Conservation (phyloP, 2,888 invertebrate genomes). For the Calliscelio sp. region DNA sequence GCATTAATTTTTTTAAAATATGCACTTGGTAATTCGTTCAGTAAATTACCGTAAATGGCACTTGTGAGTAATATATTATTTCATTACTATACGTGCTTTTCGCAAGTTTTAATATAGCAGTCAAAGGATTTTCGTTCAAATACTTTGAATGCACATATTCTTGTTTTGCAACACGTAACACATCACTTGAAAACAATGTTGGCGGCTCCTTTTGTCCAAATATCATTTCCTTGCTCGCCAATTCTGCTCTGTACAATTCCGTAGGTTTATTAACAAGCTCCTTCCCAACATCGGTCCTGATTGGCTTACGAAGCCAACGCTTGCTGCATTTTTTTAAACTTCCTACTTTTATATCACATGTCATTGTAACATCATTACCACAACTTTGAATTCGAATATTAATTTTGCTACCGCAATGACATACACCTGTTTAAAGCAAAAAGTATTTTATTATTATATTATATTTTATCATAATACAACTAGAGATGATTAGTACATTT, state of each 20-base stretch:
- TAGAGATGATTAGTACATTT: too few species aligned
- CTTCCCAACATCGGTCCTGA: neutral
- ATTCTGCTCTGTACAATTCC: slow-evolving; percentile 4
- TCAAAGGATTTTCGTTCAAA: slow-evolving; percentile 37
- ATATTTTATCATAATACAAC: too few species aligned
- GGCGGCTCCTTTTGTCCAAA: slow-evolving; percentile 37
- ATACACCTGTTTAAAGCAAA: too few species aligned
- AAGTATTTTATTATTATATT: neutral
- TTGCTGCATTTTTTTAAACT: slow-evolving; percentile 18
- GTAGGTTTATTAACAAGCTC: neutral
- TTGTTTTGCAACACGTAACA: slow-evolving; percentile 53
- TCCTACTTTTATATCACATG: neutral
- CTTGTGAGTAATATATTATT: neutral
- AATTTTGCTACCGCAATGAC: neutral
- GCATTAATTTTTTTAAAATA: slow-evolving; percentile 46
- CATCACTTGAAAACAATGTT: slow-evolving; percentile 36
- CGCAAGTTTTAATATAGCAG: slow-evolving; percentile 46
- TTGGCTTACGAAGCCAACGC: slow-evolving; percentile 6
- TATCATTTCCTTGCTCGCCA: slow-evolving; percentile 2
- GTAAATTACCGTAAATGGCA: slow-evolving; percentile 13
- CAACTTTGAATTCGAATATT: neutral
- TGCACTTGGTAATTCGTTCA: slow-evolving; percentile 59
- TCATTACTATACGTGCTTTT: slow-evolving; percentile 28
- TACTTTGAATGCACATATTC: slow-evolving; percentile 24
- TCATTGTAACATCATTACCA: neutral